A percentile compares a stretch with the other conserved stretches of the same genome.
Evolutionary conservation across 2,888 invertebrate genomes (phyloP).

Genomic region (Amaurobius ferox): DNA sequence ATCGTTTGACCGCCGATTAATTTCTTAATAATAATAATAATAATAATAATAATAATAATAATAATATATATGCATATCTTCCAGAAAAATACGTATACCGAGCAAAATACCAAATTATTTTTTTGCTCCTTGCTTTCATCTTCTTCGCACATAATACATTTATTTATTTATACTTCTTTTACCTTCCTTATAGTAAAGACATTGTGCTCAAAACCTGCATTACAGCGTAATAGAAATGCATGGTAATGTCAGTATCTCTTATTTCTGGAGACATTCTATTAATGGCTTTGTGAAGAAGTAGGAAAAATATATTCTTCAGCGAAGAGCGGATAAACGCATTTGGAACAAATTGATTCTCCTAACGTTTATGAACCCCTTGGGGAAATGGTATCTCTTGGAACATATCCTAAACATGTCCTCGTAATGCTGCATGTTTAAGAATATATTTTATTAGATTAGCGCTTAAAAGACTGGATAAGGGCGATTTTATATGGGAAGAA

Average conservation of each 20-base stretch:
- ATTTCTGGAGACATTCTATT: slow-evolving; percentile 2
- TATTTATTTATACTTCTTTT: background rate
- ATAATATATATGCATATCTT: too few relatives aligned
- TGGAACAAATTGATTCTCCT: slow-evolving; percentile 13
- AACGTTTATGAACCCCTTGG: too few relatives aligned
- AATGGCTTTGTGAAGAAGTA: background rate
- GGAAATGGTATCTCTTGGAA: background rate
- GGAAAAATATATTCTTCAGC: slow-evolving; percentile 6
- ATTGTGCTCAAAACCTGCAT: background rate
- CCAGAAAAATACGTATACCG: too few relatives aligned
- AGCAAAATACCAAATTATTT: background rate
- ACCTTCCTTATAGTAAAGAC: background rate
- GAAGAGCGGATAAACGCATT: slow-evolving; percentile 1
- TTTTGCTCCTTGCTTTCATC: background rate
- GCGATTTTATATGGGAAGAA: too few relatives aligned
- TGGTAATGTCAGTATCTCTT: background rate
- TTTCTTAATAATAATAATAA: too few relatives aligned
- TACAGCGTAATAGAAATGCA: background rate
- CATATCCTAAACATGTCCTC: background rate
- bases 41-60: too few relatives aligned
- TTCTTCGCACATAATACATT: background rate
- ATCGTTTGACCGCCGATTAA: too few relatives aligned
- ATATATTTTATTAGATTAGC: background rate
- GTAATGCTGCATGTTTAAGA: background rate
- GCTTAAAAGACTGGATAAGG: background rate